Base-by-base conservation (phyloP, 1,140 invertebrate species). In the Episyrphus balteatus region DNA sequence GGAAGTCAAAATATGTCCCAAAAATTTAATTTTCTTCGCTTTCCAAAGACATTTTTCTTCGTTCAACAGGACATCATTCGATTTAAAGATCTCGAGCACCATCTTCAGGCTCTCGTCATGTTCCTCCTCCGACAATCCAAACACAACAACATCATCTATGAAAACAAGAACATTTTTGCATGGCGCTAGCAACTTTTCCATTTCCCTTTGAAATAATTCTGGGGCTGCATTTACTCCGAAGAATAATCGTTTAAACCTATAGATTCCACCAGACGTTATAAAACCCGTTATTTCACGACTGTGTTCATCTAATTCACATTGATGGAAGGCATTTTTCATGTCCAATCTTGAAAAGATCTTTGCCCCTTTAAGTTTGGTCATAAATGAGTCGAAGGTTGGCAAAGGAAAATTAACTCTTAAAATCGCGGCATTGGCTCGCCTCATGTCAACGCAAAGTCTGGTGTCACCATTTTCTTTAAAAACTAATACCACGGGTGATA, bases 1-100 rank as follows among this genome's bases (percentile, higher is more conserved):
- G 30, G 42, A 42, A 15, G 56, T 52, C 5, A 75, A 53, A n/a
- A 61, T 53, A 44, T 69, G 62, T 7, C 71, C 71, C 19, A 73
- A 44, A 53, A 65, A 71, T 47, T 58, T 63, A 5, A 70, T 47
- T 48, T 52, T 51, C 42, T 37, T 44, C 30, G 53, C 46, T 39
- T 50, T 48, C 53, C 69, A 61, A 14, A 53, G 19, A 50, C 68
- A 61, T 54, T 72, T 48, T 6, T 32, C 31, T 6, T 21, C 15
- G 32, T 41, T 49, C 15, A 45, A 13, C 21, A 45, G 15, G 0
- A 49, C 42, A 37, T 40, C 17, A 26, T 21, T 48, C 39, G 54
- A 50, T 69, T 33, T 32, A 34, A 49, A 49, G 14, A 56, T 21
- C 2, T 46, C 19, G 17, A 52, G 50, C 0, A 60, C 38, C 36